phyloP scores from a whole-genome alignment of 1,140 invertebrate species.

The Conus betulinus region DNA sequence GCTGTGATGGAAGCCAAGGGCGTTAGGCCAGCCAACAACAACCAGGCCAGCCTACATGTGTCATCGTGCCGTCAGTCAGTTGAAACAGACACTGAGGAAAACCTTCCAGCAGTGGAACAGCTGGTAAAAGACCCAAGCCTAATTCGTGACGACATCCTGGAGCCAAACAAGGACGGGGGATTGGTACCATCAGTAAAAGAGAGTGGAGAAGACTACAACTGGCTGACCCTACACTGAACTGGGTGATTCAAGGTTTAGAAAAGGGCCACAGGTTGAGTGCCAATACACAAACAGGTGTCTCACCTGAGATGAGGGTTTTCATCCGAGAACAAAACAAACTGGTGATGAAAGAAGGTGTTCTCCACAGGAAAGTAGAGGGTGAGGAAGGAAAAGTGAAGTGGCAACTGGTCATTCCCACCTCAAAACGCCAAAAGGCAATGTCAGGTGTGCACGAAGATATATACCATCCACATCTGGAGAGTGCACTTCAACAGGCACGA shows the following conservation, averaged over 20 bases:
- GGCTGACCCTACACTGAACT: not conserved
- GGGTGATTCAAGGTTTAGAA: not conserved
- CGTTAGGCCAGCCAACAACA: no score
- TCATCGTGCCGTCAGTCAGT: no score
- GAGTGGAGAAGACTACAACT: not conserved
- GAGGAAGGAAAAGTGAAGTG: not conserved
- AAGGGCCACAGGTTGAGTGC: not conserved
- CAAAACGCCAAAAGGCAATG: constrained; percentile 25
- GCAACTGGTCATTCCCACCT: not conserved
- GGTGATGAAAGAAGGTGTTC: no score
- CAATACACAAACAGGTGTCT: not conserved
- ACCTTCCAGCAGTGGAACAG: not conserved
- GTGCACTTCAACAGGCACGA: no score
- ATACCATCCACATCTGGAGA: no score
- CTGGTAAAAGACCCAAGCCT: no score
- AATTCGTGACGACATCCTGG: not conserved
- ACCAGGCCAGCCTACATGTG: no score
- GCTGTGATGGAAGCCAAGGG: not conserved
- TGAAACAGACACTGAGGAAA: not conserved
- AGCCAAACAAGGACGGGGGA: not conserved
- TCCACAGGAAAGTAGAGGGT: not conserved
- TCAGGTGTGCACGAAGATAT: no score
- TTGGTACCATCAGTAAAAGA: not conserved
- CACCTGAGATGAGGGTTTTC: no score
- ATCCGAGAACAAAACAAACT: no score